Base-by-base conservation (phyloP, 2,113 vertebrate genomes). In the Chinchilla lanigera region DNA sequence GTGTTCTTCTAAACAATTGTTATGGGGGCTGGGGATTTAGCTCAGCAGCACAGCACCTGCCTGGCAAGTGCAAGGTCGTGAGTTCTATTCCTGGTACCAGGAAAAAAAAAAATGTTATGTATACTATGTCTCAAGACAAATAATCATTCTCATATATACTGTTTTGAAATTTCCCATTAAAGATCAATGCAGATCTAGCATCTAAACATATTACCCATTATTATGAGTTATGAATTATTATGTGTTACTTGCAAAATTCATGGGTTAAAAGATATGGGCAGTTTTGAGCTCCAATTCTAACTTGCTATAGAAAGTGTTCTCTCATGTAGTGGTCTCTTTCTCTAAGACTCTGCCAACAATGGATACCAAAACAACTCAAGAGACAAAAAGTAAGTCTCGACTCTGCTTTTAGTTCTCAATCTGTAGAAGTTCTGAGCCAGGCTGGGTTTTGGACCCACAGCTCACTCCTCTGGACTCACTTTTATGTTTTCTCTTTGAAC, bases 341-440 rank as follows among this genome's bases (percentile, higher is more conserved):
- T 87, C 35, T 17, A 86, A 12, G 50, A 14, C 13, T 54, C 69
- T 88, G 78, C n/a, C 28, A 89, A 69, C 17, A 93, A 73, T 60
- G 58, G 58, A 95, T 7, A 92, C 26, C 44, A 58, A 12, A 63
- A 78, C 6, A 26, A 6, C 28, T 80, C 82, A 91, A 93, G 7
- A 85, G 26, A 82, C 80, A 24, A 95, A 77, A 95, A 82, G 71
- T 14, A 95, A 95, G n/a, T 35, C 44, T 63, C 41, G 94, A 94
- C 38, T 28, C 47, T 93, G n/a, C 35, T 89, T 97, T 90, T 67
- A 84, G 94, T 75, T 54, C 86, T 9, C 54, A 95, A 83, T 73
- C 96, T 92, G 44, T 20, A 81, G 91, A 91, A 96, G 82, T 58
- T 81, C 85, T 14, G 4, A 96, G 44, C 44, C 67, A 92, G 69